A percentile compares a stretch with the other conserved stretches of the same genome.
Evolutionary conservation across 2,888 invertebrate species (phyloP).

Genomic region (Xanthia togata): DNA sequence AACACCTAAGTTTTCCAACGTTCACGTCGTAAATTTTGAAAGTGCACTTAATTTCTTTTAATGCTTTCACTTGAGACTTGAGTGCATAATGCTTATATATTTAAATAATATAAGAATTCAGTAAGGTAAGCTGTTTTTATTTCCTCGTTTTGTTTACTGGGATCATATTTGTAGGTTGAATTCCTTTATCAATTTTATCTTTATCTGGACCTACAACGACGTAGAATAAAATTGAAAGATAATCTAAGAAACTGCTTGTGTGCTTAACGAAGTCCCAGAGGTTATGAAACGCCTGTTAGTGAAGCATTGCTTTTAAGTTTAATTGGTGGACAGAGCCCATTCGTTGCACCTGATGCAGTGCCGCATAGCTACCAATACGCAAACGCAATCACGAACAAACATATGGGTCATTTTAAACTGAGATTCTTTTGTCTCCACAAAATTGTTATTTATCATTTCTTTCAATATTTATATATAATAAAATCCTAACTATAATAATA

Average conservation of each 20-base stretch:
- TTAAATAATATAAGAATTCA: constrained; percentile 20
- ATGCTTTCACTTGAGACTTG: constrained; percentile 37
- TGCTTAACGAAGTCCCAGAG: neutral
- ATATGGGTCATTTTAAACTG: too few relatives aligned
- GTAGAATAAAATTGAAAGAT: neutral
- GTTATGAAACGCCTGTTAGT: neutral
- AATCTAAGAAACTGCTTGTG: neutral
- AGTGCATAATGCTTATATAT: constrained; percentile 23
- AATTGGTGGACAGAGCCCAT: neutral
- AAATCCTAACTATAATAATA: too few relatives aligned
- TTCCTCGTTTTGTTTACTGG: neutral
- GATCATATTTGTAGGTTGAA: neutral
- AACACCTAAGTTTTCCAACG: constrained; percentile 56
- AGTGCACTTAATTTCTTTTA: constrained; percentile 60
- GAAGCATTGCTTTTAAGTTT: neutral
- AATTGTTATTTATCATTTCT: too few relatives aligned
- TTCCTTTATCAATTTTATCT: neutral
- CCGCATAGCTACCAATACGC: neutral
- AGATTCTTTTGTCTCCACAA: too few relatives aligned
- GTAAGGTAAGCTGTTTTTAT: neutral
- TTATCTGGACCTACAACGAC: neutral
- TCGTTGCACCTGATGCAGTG: neutral
- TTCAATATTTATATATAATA: too few relatives aligned
- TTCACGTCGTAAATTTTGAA: constrained; percentile 46
- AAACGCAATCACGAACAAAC: too few relatives aligned